These are phyloP conservation scores for Drosophila murphyi DNA, from an alignment of 1,140 invertebrate genomes.

Conservation along the genomic window DNA sequence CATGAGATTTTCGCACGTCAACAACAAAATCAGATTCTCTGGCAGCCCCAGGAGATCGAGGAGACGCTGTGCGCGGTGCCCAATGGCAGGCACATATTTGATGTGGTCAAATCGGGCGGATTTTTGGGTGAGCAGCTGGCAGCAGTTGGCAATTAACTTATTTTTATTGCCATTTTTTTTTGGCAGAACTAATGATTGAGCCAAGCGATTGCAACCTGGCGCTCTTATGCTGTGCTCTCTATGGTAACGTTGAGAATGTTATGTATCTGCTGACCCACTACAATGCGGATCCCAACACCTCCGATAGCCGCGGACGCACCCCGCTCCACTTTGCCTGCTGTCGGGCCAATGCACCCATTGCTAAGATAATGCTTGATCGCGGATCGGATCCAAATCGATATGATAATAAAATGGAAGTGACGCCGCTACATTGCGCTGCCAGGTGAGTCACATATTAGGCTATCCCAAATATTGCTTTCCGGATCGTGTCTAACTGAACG, in stretches of 20 bases:
- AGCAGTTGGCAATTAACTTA: not conserved
- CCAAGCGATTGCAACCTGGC: constrained; percentile 75
- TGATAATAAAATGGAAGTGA: constrained; percentile 88
- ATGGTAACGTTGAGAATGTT: constrained; percentile 69
- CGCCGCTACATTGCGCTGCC: constrained; percentile 91
- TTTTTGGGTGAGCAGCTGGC: constrained; percentile 55
- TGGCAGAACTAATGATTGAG: constrained; percentile 57
- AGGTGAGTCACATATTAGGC: constrained; percentile 75
- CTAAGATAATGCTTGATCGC: constrained; percentile 87
- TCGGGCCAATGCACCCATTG: constrained; percentile 88
- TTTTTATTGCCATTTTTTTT: not conserved
- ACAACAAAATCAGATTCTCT: constrained; percentile 83
- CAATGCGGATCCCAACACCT: constrained; percentile 68
- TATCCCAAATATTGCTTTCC: not conserved
- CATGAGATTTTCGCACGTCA: constrained; percentile 74
- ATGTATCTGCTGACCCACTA: constrained; percentile 63
- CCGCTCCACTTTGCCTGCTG: constrained; percentile 91
- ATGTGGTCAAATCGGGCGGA: constrained; percentile 84
- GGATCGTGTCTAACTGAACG: not conserved
- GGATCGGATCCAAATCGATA: constrained; percentile 88
- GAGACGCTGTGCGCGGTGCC: constrained; percentile 84
- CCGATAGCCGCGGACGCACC: constrained; percentile 85
- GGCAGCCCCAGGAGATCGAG: constrained; percentile 83
- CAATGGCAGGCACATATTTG: constrained; percentile 85
- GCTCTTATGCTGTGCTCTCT: constrained; percentile 65